A percentile compares a stretch with the other conserved stretches of the same genome.
Conservation (phyloP, 2,113 vertebrate genomes). For the Ramphastos sulfuratus region DNA sequence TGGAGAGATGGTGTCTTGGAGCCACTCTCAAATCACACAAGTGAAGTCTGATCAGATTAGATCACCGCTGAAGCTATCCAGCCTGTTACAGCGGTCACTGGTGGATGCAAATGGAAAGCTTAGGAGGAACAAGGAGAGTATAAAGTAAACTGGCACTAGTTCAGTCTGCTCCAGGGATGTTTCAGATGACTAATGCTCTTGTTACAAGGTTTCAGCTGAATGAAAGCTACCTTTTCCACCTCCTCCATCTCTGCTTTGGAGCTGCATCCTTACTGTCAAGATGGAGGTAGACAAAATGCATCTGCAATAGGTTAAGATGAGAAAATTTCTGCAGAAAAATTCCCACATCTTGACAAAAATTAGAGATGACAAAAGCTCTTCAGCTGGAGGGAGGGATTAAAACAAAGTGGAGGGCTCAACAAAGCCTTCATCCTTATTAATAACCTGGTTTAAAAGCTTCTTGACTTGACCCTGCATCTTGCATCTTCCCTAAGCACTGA, state of each 20-base stretch:
- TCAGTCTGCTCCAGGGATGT: background rate
- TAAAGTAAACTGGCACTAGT: background rate
- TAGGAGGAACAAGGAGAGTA: background rate
- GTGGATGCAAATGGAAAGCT: background rate
- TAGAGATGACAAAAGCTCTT: background rate
- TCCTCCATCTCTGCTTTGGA: background rate
- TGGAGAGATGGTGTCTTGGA: background rate
- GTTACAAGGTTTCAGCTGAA: background rate
- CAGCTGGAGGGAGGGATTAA: background rate
- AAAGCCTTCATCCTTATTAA: background rate
- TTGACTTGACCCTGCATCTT: background rate
- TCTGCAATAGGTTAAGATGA: background rate
- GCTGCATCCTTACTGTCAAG: background rate
- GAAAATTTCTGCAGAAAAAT: background rate
- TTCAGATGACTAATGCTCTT: background rate
- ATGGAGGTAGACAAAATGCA: background rate
- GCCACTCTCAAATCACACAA: background rate
- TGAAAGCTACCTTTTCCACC: background rate
- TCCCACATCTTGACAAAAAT: background rate
- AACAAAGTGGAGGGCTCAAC: background rate
- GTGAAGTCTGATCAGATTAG: background rate
- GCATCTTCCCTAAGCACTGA: background rate
- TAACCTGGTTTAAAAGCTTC: background rate
- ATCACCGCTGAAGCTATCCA: background rate
- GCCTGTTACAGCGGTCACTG: background rate